Base-by-base conservation (phyloP, 2,888 invertebrate species). In the Drosophila mettleri region DNA sequence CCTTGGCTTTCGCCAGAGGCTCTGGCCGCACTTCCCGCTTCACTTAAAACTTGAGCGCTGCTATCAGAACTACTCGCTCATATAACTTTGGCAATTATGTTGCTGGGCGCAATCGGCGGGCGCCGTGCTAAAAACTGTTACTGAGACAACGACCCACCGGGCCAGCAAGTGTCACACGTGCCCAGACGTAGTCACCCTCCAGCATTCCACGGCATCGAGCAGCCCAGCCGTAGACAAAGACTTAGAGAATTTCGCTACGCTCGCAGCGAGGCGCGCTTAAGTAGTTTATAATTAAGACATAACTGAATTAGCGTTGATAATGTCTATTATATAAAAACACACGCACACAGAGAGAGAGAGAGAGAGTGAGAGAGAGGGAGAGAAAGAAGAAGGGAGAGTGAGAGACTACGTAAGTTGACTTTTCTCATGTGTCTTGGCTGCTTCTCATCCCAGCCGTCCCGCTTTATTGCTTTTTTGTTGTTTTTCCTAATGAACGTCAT, bases 251-350 rank as follows among this genome's bases (percentile, higher is more conserved):
- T 86, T 65, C n/a, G 78, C 68, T 55, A 69, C 68, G 80, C 83
- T 88, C 72, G 66, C 80, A 74, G 74, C 67, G 81, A 77, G 74
- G 74, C 69, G 80, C 78, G 64, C 71, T 75, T 84, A 89, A 90
- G 90, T 86, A 85, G 86, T 86, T 89, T 89, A 89, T 89, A 89
- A 90, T 90, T 90, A 90, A 89, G 90, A 90, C 84, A 78, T 90
- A 90, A 90, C 80, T 82, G 82, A 90, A 90, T 90, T 90, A 89
- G 88, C 85, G 80, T 80, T 89, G 86, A 86, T 90, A 90, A 89
- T 86, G 88, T 87, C 88, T 85, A 61, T 86, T 86, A 72, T 66
- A 68, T 75, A 75, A 74, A 49, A 60, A 51, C 41, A 59, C 57
- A 41, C 62, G 54, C 66, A 36, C 52, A 57, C 68, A 60, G 48